Evolutionary conservation across 2,113 vertebrate species (phyloP).

Genomic region (Bothrops jararaca): DNA sequence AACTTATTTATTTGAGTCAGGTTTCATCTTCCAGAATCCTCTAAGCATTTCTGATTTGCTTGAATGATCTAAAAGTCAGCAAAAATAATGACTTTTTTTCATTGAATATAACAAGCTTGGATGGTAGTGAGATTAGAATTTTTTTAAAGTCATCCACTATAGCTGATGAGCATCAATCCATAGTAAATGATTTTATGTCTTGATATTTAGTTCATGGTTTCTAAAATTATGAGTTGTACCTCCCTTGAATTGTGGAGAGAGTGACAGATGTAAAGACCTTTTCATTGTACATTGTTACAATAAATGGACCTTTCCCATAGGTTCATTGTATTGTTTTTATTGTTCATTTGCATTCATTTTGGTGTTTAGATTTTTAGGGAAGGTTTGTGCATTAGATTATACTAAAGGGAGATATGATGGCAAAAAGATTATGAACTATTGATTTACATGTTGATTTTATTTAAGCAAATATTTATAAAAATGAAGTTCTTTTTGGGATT

Average conservation of each 20-base stretch:
- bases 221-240: not conserved
- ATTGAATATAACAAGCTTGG: not conserved
- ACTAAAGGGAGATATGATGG: not conserved
- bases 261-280: not conserved
- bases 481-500: too few species aligned
- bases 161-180: not conserved
- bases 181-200: not conserved
- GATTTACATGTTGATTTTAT: not conserved
- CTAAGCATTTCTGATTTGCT: not conserved
- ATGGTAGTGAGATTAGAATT: not conserved
- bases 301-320: not conserved
- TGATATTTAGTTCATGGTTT: not conserved
- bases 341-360: not conserved
- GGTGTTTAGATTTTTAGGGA: not conserved
- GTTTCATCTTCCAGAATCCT: not conserved
- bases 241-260: not conserved
- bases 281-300: not conserved
- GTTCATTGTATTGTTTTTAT: not conserved
- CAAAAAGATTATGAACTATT: not conserved
- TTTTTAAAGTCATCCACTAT: not conserved
- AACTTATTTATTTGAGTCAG: not conserved
- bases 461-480: not conserved
- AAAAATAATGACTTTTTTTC: not conserved
- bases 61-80: not conserved
- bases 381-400: not conserved